Evolutionary conservation across 2,888 invertebrate species (phyloP).

Genomic region (Spilarctia lutea): DNA sequence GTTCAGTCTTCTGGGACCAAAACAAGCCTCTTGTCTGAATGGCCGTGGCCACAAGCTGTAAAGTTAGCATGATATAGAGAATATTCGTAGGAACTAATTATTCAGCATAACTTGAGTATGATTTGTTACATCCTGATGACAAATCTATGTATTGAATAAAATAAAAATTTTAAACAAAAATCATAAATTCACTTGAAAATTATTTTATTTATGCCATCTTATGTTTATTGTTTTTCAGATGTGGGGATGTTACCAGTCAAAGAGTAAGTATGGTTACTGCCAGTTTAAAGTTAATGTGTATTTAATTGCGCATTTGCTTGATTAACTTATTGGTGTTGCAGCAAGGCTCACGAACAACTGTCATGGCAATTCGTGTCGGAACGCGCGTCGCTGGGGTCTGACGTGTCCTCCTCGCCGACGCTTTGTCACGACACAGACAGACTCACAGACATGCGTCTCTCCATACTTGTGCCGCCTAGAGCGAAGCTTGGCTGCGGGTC

Average conservation of each 20-base stretch:
- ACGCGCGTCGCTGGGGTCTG: constrained; percentile 85
- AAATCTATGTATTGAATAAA: neutral
- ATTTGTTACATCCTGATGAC: neutral
- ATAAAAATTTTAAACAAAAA: neutral
- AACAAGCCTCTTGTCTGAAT: neutral
- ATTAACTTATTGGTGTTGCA: constrained; percentile 63
- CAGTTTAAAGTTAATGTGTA: constrained; percentile 29
- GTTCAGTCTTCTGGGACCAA: neutral
- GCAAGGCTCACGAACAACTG: constrained; percentile 91
- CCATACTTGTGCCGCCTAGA: constrained; percentile 92
- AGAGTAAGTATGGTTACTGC: constrained; percentile 91
- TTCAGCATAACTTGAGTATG: neutral
- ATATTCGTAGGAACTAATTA: too few species aligned
- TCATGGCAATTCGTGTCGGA: constrained; percentile 94
- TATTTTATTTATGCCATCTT: constrained; percentile 2
- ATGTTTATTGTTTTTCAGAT: constrained; percentile 87
- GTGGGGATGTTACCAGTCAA: constrained; percentile 97
- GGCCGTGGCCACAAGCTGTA: too few species aligned
- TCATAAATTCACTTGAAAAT: too few species aligned
- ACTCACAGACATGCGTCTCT: constrained; percentile 90
- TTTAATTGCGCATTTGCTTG: constrained; percentile 42
- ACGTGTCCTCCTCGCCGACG: constrained; percentile 81
- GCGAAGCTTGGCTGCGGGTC: constrained; percentile 95
- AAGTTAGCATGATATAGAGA: too few species aligned
- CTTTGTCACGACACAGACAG: constrained; percentile 82